A percentile compares a stretch with the other conserved stretches of the same genome.
These are phyloP conservation scores for Myrmophylax atrothorax DNA, from an alignment of 2,113 vertebrate genomes.

Conservation along the genomic window DNA sequence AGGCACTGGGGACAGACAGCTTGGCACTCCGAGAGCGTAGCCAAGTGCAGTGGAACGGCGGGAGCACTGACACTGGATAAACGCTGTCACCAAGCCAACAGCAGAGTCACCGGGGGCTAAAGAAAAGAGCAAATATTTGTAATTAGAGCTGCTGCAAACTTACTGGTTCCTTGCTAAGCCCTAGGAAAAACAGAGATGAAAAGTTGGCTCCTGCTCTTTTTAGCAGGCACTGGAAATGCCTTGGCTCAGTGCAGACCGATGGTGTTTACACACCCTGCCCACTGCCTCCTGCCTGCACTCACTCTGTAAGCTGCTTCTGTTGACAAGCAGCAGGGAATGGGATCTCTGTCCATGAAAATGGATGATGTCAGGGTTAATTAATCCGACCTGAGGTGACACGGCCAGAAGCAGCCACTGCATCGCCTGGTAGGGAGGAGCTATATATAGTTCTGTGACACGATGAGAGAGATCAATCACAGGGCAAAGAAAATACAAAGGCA, in stretches of 20 bases:
- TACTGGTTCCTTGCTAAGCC: constrained; percentile 60
- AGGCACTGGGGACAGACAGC: background rate
- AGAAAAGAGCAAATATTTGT: constrained; percentile 65
- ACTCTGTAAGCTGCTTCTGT: background rate
- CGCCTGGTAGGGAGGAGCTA: background rate
- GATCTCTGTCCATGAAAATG: constrained; percentile 33
- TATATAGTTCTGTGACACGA: background rate
- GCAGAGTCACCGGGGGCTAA: background rate
- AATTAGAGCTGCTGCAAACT: constrained; percentile 52
- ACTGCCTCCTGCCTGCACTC: background rate
- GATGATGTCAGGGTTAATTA: constrained; percentile 62
- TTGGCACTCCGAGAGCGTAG: background rate
- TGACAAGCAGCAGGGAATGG: constrained; percentile 54
- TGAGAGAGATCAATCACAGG: background rate
- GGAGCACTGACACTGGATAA: background rate
- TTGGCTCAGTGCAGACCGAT: background rate
- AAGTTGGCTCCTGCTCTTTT: constrained; percentile 48
- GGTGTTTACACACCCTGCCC: constrained; percentile 44
- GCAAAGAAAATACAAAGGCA: constrained; percentile 14
- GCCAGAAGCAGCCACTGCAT: background rate
- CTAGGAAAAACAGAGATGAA: constrained; percentile 62
- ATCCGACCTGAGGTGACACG: constrained; percentile 16
- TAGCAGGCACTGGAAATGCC: constrained; percentile 47
- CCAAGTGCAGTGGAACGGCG: background rate
- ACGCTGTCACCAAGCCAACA: constrained; percentile 49